Percentiles rank a stretch among this genome's conserved stretches.
phyloP scores from a whole-genome alignment of 2,797 vertebrate species.

The Crenichthys baileyi region DNA sequence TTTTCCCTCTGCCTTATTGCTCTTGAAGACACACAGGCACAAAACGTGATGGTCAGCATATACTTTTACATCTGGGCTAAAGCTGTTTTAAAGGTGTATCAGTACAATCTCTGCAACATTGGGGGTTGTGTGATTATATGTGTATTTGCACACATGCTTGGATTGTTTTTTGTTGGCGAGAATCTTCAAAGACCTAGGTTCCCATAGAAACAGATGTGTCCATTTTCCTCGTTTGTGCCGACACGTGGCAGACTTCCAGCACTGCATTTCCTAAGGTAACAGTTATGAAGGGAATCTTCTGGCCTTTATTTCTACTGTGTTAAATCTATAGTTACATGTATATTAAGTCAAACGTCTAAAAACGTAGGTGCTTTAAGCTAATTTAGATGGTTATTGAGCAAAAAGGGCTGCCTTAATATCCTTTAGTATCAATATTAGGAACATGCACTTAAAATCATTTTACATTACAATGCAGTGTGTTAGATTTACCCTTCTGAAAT shows the following conservation, averaged over 20 bases:
- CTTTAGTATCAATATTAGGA: no score
- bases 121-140: slow-evolving; percentile 23
- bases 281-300: slow-evolving; percentile 15
- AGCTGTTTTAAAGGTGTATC: slow-evolving; percentile 39
- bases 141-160: slow-evolving; percentile 24
- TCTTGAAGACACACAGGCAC: slow-evolving; percentile 20
- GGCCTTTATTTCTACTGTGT: slow-evolving; percentile 9
- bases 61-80: slow-evolving; percentile 35
- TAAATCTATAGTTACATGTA: slow-evolving; percentile 8
- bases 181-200: slow-evolving; percentile 69
- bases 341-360: neutral
- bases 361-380: neutral
- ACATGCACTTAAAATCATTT: no score
- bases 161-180: slow-evolving; percentile 45
- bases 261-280: neutral
- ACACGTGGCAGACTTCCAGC: slow-evolving; percentile 50
- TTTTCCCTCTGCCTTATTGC: slow-evolving; percentile 12
- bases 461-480: neutral
- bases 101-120: slow-evolving; percentile 31
- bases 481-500: neutral
- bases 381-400: neutral
- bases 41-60: slow-evolving; percentile 16
- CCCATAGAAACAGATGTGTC: slow-evolving; percentile 78
- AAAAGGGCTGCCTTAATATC: neutral
- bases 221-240: slow-evolving; percentile 50